Conservation (phyloP, 2,797 vertebrate species). For the Pipistrellus kuhlii region DNA sequence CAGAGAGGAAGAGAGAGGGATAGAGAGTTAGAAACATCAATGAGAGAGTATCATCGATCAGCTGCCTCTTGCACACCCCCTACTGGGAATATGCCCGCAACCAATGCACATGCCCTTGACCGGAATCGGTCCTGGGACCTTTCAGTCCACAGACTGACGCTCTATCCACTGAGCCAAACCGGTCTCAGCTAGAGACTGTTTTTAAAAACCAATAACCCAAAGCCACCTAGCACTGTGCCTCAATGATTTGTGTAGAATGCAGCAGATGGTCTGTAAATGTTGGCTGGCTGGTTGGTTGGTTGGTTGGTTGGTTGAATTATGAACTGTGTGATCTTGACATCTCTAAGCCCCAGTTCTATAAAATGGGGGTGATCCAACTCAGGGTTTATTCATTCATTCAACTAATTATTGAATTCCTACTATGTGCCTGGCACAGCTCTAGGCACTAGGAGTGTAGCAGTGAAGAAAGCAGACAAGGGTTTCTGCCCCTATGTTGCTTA, state of each 20-base stretch:
- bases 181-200: not conserved
- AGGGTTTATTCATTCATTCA: conserved; percentile 36
- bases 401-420: not conserved
- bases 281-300: not conserved
- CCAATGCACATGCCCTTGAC: too few relatives aligned
- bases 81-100: too few relatives aligned
- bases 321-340: not conserved
- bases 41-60: too few relatives aligned
- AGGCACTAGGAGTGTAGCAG: not conserved
- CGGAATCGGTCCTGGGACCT: too few relatives aligned
- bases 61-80: too few relatives aligned
- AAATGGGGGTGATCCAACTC: not conserved
- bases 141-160: too few relatives aligned
- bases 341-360: conserved; percentile 26
- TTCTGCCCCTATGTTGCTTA: not conserved
- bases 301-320: conserved; percentile 17
- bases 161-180: too few relatives aligned
- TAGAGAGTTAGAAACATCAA: too few relatives aligned
- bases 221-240: not conserved
- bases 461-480: not conserved
- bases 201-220: not conserved
- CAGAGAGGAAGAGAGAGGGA: too few relatives aligned
- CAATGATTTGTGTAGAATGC: not conserved
- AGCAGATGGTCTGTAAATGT: not conserved
- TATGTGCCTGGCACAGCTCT: not conserved